Percentiles rank a stretch among this genome's conserved stretches.
Evolutionary conservation across 2,113 vertebrate species (phyloP).

Genomic region (Cyphotilapia sp.): DNA sequence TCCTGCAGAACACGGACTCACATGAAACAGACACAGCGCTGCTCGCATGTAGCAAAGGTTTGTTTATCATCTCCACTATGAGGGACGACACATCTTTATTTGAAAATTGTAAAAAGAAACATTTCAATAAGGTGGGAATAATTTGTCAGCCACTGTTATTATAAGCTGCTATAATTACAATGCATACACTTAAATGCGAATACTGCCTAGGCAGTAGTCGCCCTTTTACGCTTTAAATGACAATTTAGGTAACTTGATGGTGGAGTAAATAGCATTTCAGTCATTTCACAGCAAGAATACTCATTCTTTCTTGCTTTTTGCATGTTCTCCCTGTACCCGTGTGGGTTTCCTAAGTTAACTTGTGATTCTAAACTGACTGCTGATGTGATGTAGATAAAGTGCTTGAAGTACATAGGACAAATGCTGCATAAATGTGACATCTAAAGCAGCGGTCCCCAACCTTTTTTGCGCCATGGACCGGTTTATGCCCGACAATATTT

Average conservation of each 20-base stretch:
- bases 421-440: neutral
- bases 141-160: neutral
- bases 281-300: neutral
- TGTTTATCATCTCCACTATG: neutral
- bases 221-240: neutral
- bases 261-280: neutral
- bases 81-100: neutral
- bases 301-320: neutral
- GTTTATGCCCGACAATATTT: no score
- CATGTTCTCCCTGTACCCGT: neutral
- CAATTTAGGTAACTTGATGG: neutral
- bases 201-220: accelerated
- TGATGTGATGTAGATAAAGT: neutral
- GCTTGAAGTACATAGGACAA: neutral
- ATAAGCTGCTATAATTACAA: neutral
- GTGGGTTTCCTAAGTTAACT: neutral
- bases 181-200: neutral
- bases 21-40: neutral
- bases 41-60: neutral
- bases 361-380: neutral
- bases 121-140: neutral
- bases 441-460: neutral
- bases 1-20: neutral
- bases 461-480: no score
- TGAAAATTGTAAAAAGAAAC: neutral